Evolutionary conservation across 2,888 invertebrate genomes (phyloP).

Genomic region (Heteromyza rotundicornis): DNA sequence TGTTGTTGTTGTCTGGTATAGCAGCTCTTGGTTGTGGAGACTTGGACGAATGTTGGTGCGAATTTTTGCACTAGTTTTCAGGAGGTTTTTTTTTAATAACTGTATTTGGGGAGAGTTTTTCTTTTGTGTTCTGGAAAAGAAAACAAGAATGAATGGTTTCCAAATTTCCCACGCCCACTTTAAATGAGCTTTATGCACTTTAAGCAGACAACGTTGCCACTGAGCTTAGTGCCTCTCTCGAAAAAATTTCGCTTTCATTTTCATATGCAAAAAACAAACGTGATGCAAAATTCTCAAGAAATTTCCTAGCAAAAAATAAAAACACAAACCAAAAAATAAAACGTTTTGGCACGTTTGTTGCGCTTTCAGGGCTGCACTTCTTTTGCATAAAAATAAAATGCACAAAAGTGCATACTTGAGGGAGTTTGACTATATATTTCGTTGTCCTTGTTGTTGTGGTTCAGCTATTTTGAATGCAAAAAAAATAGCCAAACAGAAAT

Average conservation of each 20-base stretch:
- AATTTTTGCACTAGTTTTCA: background rate
- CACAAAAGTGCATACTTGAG: background rate
- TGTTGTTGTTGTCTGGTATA: too few relatives aligned
- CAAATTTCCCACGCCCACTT: too few relatives aligned
- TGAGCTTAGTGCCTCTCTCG: too few relatives aligned
- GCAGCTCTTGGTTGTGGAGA: background rate
- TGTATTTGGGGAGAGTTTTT: background rate
- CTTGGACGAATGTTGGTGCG: too few relatives aligned
- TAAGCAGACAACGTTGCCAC: too few relatives aligned
- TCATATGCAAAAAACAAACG: background rate
- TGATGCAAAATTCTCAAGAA: background rate
- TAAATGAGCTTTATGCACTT: too few relatives aligned
- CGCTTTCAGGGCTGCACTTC: background rate
- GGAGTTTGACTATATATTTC: too few relatives aligned
- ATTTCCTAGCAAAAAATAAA: background rate
- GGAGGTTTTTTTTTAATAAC: background rate
- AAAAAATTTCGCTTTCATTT: conserved; percentile 1
- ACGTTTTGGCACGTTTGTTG: background rate
- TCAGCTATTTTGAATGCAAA: too few relatives aligned
- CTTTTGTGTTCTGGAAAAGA: too few relatives aligned
- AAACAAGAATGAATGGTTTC: too few relatives aligned
- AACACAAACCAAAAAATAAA: background rate
- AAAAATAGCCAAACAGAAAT: too few relatives aligned
- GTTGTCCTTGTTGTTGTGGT: too few relatives aligned
- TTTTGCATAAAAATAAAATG: background rate